Evolutionary conservation across 2,797 vertebrate species (phyloP).

Genomic region (Pseudotriccus pelzelni): DNA sequence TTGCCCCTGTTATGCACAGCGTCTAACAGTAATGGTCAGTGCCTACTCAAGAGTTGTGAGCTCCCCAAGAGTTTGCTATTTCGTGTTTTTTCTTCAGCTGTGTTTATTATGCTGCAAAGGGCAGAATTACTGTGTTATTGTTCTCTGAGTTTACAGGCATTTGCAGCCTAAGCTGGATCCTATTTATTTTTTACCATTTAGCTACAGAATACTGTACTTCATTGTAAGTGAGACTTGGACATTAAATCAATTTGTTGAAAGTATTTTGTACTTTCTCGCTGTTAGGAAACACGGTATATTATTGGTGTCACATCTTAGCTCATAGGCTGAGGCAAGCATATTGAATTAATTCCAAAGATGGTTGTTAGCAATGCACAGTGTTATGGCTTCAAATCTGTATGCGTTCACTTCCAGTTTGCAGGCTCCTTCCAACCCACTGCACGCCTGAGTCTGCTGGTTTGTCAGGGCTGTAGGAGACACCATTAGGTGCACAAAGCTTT

Average conservation of each 20-base stretch:
- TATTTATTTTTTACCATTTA: background rate
- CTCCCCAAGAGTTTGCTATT: background rate
- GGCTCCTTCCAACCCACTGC: background rate
- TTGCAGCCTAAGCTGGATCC: background rate
- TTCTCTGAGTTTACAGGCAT: background rate
- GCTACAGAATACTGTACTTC: background rate
- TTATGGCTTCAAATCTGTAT: background rate
- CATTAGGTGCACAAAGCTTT: background rate
- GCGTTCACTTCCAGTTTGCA: background rate
- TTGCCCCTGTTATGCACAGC: rapidly evolving
- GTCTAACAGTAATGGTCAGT: background rate
- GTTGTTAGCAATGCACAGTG: background rate
- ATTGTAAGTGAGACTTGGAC: background rate
- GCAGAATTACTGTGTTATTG: background rate
- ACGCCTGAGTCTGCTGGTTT: background rate
- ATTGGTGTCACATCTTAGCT: background rate
- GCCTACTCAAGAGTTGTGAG: background rate
- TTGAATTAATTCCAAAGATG: background rate
- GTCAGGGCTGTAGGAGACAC: background rate
- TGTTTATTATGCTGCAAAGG: too few species aligned
- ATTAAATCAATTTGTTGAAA: background rate
- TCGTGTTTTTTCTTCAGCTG: background rate
- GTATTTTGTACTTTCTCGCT: background rate
- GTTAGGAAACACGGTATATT: background rate
- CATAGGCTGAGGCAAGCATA: background rate